Evolutionary conservation across 1,140 invertebrate genomes (phyloP).

Genomic region (Tetramorium alpestre): DNA sequence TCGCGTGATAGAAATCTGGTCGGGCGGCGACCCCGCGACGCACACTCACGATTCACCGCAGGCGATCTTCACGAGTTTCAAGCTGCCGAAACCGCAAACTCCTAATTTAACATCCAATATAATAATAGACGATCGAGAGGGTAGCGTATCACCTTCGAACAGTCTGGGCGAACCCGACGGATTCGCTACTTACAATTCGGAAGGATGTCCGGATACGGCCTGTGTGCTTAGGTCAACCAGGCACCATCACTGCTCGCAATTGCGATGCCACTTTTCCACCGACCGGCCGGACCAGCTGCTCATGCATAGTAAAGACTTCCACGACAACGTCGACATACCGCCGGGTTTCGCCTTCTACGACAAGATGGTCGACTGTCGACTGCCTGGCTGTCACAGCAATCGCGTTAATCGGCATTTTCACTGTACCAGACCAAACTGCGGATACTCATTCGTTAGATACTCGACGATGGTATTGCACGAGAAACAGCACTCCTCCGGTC

Average conservation of each 20-base stretch:
- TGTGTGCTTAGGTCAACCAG: slow-evolving; percentile 87
- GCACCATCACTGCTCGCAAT: slow-evolving; percentile 91
- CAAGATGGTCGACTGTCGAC: slow-evolving; percentile 91
- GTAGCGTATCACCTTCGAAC: slow-evolving; percentile 81
- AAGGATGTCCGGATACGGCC: slow-evolving; percentile 88
- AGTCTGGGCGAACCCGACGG: slow-evolving; percentile 84
- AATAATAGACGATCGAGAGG: slow-evolving; percentile 85
- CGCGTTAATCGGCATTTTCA: slow-evolving; percentile 92
- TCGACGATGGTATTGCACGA: slow-evolving; percentile 92
- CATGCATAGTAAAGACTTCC: slow-evolving; percentile 93
- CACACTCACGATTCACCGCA: slow-evolving; percentile 91
- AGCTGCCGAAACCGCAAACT: slow-evolving; percentile 91
- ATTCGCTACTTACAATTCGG: slow-evolving; percentile 87
- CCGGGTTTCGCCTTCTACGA: slow-evolving; percentile 94
- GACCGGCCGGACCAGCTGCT: slow-evolving; percentile 89
- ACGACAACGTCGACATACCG: slow-evolving; percentile 93
- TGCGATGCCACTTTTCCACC: slow-evolving; percentile 90
- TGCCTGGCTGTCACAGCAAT: slow-evolving; percentile 90
- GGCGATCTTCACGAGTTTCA: slow-evolving; percentile 97
- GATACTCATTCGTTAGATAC: slow-evolving; percentile 91
- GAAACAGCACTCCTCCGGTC: slow-evolving; percentile 85
- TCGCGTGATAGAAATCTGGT: slow-evolving; percentile 95
- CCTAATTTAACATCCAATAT: slow-evolving; percentile 79
- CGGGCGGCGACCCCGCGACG: slow-evolving; percentile 87
- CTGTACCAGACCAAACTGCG: slow-evolving; percentile 90